A percentile compares a stretch with the other conserved stretches of the same genome.
Evolutionary conservation across 2,113 vertebrate species (phyloP).

Genomic region (human): DNA sequence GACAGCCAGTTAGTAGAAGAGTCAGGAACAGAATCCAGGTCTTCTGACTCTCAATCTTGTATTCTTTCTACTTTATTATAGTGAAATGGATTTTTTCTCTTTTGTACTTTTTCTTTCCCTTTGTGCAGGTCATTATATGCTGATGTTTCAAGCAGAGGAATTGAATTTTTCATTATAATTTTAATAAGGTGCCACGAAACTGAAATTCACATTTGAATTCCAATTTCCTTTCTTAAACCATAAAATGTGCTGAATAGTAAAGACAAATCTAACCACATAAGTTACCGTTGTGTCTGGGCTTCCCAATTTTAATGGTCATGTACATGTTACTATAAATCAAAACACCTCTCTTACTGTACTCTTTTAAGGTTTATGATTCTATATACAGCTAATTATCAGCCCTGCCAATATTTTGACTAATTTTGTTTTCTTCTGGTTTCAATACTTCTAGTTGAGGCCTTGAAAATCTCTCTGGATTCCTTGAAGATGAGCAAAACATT

Average conservation of each 20-base stretch:
- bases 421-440: slow-evolving; percentile 31
- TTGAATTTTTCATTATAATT: slow-evolving; percentile 62
- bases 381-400: background rate
- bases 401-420: background rate
- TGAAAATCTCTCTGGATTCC: background rate
- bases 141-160: slow-evolving; percentile 41
- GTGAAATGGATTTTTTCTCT: background rate
- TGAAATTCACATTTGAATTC: slow-evolving; percentile 53
- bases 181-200: slow-evolving; percentile 61
- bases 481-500: background rate
- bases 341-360: background rate
- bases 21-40: background rate
- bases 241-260: slow-evolving; percentile 7
- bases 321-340: background rate
- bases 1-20: background rate
- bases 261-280: background rate
- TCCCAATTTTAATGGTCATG: background rate
- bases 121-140: slow-evolving; percentile 31
- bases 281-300: background rate
- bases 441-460: background rate
- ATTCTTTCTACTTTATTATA: background rate
- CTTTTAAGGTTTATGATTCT: background rate
- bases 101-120: background rate
- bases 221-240: slow-evolving; percentile 39
- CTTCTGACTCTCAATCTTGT: background rate